These are phyloP conservation scores for Columba guinea DNA, from an alignment of 2,797 vertebrate species.

Conservation along the genomic window DNA sequence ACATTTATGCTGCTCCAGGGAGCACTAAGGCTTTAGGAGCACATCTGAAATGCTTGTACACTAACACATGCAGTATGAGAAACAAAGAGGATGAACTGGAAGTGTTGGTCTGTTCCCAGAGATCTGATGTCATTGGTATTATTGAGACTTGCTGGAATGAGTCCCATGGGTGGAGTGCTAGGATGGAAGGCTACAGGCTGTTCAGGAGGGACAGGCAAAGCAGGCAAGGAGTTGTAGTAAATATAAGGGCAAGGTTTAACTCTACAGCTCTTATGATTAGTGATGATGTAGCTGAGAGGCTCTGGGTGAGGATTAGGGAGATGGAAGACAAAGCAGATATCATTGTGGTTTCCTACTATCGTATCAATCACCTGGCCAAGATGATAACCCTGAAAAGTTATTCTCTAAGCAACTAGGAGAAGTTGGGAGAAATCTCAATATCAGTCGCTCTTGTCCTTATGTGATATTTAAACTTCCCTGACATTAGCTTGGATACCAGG, in stretches of 20 bases:
- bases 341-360: not conserved
- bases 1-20: not conserved
- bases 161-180: no score
- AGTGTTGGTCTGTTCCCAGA: not conserved
- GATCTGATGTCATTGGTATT: no score
- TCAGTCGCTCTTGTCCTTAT: not conserved
- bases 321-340: not conserved
- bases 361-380: not conserved
- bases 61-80: not conserved
- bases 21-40: not conserved
- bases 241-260: not conserved
- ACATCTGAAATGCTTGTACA: not conserved
- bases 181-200: not conserved
- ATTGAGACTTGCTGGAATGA: not conserved
- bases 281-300: not conserved
- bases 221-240: not conserved
- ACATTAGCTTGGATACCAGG: not conserved
- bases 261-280: not conserved
- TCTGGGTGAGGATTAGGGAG: not conserved
- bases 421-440: not conserved
- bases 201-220: not conserved
- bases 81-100: not conserved
- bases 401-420: not conserved
- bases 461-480: not conserved
- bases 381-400: not conserved